phyloP scores from a whole-genome alignment of 2,888 invertebrate genomes.

The Agriopis leucophaearia region DNA sequence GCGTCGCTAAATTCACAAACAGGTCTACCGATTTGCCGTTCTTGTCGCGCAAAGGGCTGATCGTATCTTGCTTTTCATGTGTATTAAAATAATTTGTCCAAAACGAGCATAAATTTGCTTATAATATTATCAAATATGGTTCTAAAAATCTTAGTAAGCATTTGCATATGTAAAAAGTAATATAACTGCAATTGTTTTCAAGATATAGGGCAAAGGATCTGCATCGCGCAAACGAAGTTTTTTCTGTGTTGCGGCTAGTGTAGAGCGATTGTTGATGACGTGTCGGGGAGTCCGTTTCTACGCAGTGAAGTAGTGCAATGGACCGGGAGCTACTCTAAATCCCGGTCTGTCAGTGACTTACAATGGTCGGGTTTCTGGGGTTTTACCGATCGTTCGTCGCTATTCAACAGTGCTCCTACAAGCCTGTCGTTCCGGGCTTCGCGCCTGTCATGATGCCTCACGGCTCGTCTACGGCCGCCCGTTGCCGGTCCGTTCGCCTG shows the following conservation, averaged over 20 bases:
- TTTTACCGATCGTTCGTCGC: conserved; percentile 36
- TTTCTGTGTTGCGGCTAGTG: conserved; percentile 14
- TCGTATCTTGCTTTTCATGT: conserved; percentile 18
- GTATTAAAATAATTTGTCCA: conserved; percentile 1
- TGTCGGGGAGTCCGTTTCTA: conserved; percentile 70
- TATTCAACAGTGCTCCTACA: conserved; percentile 12
- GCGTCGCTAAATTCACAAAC: conserved; percentile 37
- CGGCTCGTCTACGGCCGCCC: conserved; percentile 25
- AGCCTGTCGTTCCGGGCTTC: conserved; percentile 22
- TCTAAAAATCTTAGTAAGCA: not conserved
- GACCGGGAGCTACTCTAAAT: conserved; percentile 60
- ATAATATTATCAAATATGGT: not conserved
- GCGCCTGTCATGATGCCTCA: conserved; percentile 16
- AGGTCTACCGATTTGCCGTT: conserved; percentile 26
- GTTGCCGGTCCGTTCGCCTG: conserved; percentile 12
- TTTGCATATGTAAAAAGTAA: not conserved
- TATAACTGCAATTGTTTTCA: not conserved
- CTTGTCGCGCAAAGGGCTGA: conserved; percentile 34
- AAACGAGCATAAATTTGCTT: not conserved
- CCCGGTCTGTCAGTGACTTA: conserved; percentile 44
- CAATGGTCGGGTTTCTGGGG: conserved; percentile 45
- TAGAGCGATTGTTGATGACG: not conserved
- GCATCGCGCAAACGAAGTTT: conserved; percentile 57
- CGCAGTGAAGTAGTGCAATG: conserved; percentile 64
- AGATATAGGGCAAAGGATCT: conserved; percentile 33